Evolutionary conservation across 2,888 invertebrate genomes (phyloP).

Genomic region (Lasioglossum villosulum): DNA sequence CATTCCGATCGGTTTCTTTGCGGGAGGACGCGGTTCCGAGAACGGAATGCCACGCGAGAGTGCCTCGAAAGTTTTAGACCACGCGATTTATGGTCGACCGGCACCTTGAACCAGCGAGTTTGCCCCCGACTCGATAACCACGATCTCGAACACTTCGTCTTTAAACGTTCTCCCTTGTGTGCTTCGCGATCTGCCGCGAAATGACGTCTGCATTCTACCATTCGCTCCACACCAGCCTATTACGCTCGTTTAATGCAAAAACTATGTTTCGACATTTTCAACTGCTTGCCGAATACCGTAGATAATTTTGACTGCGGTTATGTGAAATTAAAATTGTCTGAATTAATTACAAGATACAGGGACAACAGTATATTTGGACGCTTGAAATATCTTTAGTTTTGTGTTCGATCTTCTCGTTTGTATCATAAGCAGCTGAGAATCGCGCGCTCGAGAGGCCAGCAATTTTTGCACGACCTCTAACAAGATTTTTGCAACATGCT

Average conservation of each 20-base stretch:
- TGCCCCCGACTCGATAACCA: neutral
- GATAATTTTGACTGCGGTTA: no score
- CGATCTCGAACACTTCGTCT: neutral
- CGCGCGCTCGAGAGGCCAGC: neutral
- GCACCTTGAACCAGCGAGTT: neutral
- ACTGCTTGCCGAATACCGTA: no score
- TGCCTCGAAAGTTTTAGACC: slow-evolving; percentile 11
- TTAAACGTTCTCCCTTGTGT: neutral
- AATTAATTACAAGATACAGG: no score
- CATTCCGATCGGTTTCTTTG: slow-evolving; percentile 34
- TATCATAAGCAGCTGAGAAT: no score
- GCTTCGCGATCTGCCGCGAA: neutral
- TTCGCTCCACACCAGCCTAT: neutral
- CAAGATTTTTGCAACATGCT: slow-evolving; percentile 39
- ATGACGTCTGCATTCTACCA: neutral
- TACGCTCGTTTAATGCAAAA: neutral
- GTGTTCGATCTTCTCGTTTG: no score
- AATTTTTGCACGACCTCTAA: neutral
- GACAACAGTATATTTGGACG: no score
- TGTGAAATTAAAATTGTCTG: no score
- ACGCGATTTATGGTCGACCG: slow-evolving; percentile 18
- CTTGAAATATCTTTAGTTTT: no score
- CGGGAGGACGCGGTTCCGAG: slow-evolving; percentile 33
- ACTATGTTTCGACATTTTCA: neutral
- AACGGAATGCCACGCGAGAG: slow-evolving; percentile 38